These are phyloP conservation scores for Drosophila putrida DNA, from an alignment of 2,888 invertebrate genomes.

Conservation along the genomic window DNA sequence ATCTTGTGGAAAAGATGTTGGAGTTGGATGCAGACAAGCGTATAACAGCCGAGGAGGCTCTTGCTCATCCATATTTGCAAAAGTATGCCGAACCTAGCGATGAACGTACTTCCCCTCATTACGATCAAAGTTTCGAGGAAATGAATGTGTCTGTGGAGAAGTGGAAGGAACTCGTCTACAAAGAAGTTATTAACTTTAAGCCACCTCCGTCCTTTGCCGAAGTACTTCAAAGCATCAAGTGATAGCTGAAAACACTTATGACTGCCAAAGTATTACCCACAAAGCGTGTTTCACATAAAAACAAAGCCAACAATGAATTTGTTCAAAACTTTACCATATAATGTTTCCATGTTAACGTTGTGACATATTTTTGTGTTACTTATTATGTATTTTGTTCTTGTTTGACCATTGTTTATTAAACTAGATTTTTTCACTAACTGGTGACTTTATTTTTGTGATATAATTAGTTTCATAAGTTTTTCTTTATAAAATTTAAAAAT, in stretches of 20 bases:
- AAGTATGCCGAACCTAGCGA: conserved; percentile 99
- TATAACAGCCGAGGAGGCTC: conserved; percentile 90
- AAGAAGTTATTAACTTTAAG: conserved; percentile 92
- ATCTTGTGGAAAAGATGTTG: conserved; percentile 97
- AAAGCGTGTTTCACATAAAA: conserved; percentile 2
- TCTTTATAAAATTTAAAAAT: not conserved
- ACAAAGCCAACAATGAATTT: conserved; percentile 11
- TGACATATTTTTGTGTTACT: conserved; percentile 31
- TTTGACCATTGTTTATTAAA: conserved; percentile 45
- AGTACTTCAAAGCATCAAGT: conserved; percentile 55
- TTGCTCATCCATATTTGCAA: conserved; percentile 88
- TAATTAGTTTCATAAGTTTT: not conserved
- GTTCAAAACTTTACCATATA: conserved; percentile 20
- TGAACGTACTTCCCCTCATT: conserved; percentile 95
- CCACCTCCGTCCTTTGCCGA: conserved; percentile 86
- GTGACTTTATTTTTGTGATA: not conserved
- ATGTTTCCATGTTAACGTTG: conserved; percentile 21
- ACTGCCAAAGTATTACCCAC: conserved; percentile 33
- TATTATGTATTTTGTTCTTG: conserved; percentile 40
- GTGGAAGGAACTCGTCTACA: conserved; percentile 93
- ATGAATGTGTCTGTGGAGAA: conserved; percentile 96
- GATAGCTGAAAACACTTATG: not conserved
- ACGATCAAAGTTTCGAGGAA: conserved; percentile 98
- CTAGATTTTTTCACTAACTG: conserved; percentile 10
- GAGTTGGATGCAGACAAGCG: conserved; percentile 97